Percentiles rank a stretch among this genome's conserved stretches.
phyloP scores from a whole-genome alignment of 2,888 invertebrate species.

The Caradrina kadenii region DNA sequence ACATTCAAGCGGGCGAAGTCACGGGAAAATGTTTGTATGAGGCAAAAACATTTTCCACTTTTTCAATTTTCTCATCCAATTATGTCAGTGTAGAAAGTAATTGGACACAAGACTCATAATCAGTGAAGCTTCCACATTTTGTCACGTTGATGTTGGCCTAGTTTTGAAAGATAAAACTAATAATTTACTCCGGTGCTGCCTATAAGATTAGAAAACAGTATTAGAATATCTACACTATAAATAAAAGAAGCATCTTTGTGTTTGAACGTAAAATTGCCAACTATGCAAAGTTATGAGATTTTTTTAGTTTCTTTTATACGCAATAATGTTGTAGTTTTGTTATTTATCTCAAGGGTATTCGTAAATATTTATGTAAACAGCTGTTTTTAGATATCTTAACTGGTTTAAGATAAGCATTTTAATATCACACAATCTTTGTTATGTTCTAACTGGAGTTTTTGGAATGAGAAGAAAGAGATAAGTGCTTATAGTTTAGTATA shows the following conservation, averaged over 20 bases:
- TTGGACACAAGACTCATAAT: slow-evolving; percentile 1
- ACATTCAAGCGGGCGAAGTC: no score
- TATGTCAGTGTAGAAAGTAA: slow-evolving; percentile 18
- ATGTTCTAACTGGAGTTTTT: not conserved
- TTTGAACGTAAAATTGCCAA: slow-evolving; percentile 41
- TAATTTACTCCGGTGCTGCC: slow-evolving; percentile 26
- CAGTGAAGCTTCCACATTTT: slow-evolving; percentile 37
- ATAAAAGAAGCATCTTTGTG: slow-evolving; percentile 31
- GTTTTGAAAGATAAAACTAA: slow-evolving; percentile 26
- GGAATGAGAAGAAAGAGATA: not conserved
- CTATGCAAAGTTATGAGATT: slow-evolving; percentile 31
- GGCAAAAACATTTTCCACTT: no score
- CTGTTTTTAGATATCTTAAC: slow-evolving; percentile 31
- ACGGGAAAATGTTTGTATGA: no score
- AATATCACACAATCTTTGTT: slow-evolving; percentile 24
- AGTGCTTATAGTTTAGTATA: no score
- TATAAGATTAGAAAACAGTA: slow-evolving; percentile 28
- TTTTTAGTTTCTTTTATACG: slow-evolving; percentile 34
- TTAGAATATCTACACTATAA: slow-evolving; percentile 32
- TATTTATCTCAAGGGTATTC: slow-evolving; percentile 40
- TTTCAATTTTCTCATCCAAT: slow-evolving; percentile 1
- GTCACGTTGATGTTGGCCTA: slow-evolving; percentile 44
- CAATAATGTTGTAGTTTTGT: slow-evolving; percentile 18
- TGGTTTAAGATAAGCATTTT: slow-evolving; percentile 35
- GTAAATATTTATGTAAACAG: slow-evolving; percentile 37